Evolutionary conservation across 35 echinoderm and acorn worm genomes (phyloP), one percentile per base, ranked within the genome.

Genomic region (Apostichopus californicus): DNA sequence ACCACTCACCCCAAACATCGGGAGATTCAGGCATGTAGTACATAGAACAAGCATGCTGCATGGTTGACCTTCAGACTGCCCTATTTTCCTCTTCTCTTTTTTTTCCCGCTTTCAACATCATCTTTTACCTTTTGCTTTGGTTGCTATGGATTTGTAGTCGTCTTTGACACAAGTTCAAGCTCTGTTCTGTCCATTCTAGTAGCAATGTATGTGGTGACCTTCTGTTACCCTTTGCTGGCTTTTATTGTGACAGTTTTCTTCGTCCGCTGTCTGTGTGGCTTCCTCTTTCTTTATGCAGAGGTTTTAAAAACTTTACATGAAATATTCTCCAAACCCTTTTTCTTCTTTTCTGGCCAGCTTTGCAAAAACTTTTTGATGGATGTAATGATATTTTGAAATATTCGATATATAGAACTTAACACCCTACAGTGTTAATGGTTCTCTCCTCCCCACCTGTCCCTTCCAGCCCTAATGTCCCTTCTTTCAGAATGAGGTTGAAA

Each of bases 21-120:
- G 25, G 58, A 64, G 86, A 89, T 73, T 89, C 86, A 89, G 86
- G 86, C 86, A 89, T 72, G 86, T 89, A 89, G 64, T 65, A 54
- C 5, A 14, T 26, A 89, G 58, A 64, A 72, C 24, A 52, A 10
- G 46, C 80, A 57, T 82, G 80, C 55, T 82, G 34, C 55, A 53
- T 82, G 80, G 80, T 5, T 14, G 0, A 18, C 18, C 13, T 80
- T 54, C 0, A 4, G 78, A 28, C 8, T 53, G 12, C 58, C 12
- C 58, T 61, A 61, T 61, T 12, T 11, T 12, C 1, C 58, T 61
- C 7, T 61, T 12, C 58, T 61, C 58, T 12, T 61, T 82, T 55
- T 53, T 82, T 9, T 55, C 78, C 28, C 6, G 14, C 77, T 79
- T 21, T 9, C 77, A 5, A 22, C n/a, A 22, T 81, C 18, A 14